phyloP scores from a whole-genome alignment of 2,797 vertebrate species.

The Mormyrus hasselquistii region DNA sequence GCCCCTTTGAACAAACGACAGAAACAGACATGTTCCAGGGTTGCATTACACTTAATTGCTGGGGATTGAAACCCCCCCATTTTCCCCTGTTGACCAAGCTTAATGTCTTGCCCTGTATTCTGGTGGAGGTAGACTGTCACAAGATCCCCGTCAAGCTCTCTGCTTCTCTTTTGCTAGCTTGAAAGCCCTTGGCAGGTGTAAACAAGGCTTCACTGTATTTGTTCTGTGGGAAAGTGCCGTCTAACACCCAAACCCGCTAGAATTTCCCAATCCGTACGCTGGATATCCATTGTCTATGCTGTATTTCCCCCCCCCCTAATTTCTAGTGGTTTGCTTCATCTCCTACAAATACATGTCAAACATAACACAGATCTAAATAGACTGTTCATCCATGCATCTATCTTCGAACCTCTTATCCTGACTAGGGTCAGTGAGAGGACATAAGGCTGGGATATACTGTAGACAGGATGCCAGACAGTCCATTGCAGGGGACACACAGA shows the following conservation, averaged over 20 bases:
- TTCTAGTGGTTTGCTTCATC: neutral
- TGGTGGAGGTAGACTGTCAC: conserved; percentile 2
- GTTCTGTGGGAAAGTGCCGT: conserved; percentile 14
- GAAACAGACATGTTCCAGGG: neutral
- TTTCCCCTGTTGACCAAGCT: neutral
- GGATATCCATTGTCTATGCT: neutral
- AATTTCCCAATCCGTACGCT: neutral
- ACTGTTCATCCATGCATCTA: neutral
- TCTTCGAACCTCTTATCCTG: neutral
- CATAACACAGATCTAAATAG: neutral
- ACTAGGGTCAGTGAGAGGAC: neutral
- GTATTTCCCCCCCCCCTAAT: neutral
- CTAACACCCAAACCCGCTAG: conserved; percentile 4
- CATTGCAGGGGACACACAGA: neutral
- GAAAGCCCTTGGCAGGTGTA: conserved; percentile 28
- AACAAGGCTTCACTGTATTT: conserved; percentile 37
- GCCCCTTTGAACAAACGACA: neutral
- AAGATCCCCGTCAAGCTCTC: neutral
- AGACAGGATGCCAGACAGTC: neutral
- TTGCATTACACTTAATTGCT: neutral
- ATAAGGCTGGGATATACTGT: neutral
- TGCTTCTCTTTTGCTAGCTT: conserved; percentile 3
- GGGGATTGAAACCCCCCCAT: neutral
- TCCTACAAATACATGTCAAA: neutral
- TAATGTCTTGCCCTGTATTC: conserved; percentile 14